Conservation (phyloP, 2,113 vertebrate species). For the Tylochromis polylepis region DNA sequence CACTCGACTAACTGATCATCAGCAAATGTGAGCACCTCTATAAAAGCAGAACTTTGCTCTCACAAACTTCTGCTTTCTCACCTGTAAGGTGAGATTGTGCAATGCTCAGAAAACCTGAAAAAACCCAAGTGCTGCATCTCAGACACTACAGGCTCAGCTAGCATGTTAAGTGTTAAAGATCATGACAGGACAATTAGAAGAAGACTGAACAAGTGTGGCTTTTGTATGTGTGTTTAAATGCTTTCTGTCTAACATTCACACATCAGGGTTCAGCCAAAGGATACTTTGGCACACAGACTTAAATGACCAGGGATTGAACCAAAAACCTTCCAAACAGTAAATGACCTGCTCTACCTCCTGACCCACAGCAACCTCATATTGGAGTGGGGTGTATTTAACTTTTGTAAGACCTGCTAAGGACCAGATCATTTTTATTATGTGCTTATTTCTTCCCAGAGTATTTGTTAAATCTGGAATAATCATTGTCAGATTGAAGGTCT, state of each 20-base stretch:
- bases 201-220: background rate
- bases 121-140: background rate
- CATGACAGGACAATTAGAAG: background rate
- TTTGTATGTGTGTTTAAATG: background rate
- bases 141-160: background rate
- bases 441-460: background rate
- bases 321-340: background rate
- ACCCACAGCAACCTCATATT: background rate
- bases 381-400: background rate
- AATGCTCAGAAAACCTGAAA: background rate
- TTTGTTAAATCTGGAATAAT: background rate
- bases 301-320: background rate
- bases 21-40: background rate
- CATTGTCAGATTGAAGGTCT: background rate
- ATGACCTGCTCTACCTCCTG: background rate
- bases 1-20: background rate
- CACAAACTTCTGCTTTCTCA: background rate
- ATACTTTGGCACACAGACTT: background rate
- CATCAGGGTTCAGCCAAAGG: background rate
- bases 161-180: background rate
- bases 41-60: background rate
- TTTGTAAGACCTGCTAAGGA: background rate
- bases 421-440: background rate
- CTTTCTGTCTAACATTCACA: background rate
- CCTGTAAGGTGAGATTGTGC: background rate